Base-by-base conservation (phyloP, 1,140 invertebrate species). In the Melitaea cinxia region DNA sequence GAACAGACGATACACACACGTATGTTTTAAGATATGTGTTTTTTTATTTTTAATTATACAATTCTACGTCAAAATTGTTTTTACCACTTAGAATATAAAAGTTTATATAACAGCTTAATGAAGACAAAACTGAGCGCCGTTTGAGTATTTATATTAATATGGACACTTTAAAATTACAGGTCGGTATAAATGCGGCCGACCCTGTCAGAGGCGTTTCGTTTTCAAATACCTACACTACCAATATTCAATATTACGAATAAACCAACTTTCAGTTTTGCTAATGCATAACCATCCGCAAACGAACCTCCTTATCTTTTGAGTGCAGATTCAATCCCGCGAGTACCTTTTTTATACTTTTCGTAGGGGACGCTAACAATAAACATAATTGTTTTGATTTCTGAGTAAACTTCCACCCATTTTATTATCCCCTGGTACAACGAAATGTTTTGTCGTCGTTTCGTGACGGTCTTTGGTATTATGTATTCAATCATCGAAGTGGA, bases 261-360 rank as follows among this genome's bases (percentile, higher is more conserved):
- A 19, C 39, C 39, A 52, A 52, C 53, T 55, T 55, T 55, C 53
- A 55, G 53, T 55, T 55, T 37, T 23, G 53, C 53, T 55, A 33
- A 55, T 55, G 53, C 53, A 55, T 55, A 55, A 55, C 53, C 53
- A 17, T 37, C 37, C 33, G 28, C 15, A 55, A 55, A 55, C 53
- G 53, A 55, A 37, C 53, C 53, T 55, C 53, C 53, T 55, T 55
- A 55, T 55, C 53, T 35, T 55, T 19, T 37, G 53, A 55, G 53
- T 35, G 53, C 53, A 55, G 53, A 19, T 55, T 35, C 30, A 55
- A 52, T 30, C 6, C 26, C 24, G 49, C 10, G 21, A 26, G 24
- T 50, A 26, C 24, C 47, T 50, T 50, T 50, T 28, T 28, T 54
- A 33, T 54, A 33, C 52, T 24, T 54, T 54, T 54, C 17, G 52